Conservation (phyloP, 2,888 invertebrate genomes). For the Dolichopus griseipennis region DNA sequence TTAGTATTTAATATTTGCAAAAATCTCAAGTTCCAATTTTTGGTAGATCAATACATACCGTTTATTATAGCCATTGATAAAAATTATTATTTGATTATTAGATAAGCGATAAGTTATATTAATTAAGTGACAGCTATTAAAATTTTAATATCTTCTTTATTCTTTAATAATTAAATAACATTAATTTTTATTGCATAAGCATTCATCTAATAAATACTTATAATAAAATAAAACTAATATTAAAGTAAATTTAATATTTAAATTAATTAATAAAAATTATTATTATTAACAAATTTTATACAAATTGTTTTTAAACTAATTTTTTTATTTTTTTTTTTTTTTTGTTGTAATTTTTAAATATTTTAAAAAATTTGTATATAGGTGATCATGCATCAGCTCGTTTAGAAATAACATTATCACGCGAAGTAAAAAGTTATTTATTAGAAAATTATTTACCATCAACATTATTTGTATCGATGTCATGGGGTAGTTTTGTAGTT, state of each 20-base stretch:
- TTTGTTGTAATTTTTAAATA: conserved; percentile 18
- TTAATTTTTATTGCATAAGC: too few species aligned
- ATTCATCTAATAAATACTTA: too few species aligned
- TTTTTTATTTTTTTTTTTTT: neutral
- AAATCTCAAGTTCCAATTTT: too few species aligned
- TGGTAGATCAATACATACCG: too few species aligned
- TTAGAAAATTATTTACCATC: conserved; percentile 57
- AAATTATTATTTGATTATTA: too few species aligned
- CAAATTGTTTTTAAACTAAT: neutral
- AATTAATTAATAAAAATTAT: neutral
- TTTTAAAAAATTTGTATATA: conserved; percentile 38
- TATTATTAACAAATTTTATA: neutral
- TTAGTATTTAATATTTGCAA: too few species aligned
- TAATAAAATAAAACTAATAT: too few species aligned
- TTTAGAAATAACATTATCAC: conserved; percentile 51
- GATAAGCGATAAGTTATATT: too few species aligned
- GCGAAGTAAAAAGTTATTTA: conserved; percentile 54
- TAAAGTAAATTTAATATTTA: neutral
- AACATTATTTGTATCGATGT: conserved; percentile 55
- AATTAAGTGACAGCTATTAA: too few species aligned
- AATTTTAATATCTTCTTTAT: too few species aligned
- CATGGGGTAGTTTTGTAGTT: conserved; percentile 59
- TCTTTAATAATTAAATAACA: too few species aligned
- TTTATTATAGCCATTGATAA: too few species aligned
- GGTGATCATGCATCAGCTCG: conserved; percentile 55